Conservation (phyloP, 2,797 vertebrate species). For the Esox lucius region DNA sequence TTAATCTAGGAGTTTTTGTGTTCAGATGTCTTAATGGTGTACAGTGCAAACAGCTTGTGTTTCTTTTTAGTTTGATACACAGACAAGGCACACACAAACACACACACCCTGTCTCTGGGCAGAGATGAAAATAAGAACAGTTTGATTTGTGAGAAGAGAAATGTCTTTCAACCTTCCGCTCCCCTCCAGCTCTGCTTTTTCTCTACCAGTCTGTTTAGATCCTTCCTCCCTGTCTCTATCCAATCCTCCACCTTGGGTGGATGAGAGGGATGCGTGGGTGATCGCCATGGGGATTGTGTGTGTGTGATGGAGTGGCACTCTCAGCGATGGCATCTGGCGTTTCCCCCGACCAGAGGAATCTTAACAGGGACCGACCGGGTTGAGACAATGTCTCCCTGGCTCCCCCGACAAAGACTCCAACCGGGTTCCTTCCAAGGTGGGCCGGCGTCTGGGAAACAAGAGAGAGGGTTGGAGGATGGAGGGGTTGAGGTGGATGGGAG, state of each 20-base stretch:
- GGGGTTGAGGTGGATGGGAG: neutral
- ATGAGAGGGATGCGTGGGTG: conserved; percentile 49
- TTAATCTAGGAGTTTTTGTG: too few species aligned
- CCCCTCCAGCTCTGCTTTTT: conserved; percentile 37
- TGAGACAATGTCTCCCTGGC: neutral
- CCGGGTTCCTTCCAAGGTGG: neutral
- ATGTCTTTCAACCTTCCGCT: conserved; percentile 51
- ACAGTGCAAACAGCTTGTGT: too few species aligned
- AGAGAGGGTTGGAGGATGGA: neutral
- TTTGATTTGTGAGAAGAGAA: conserved; percentile 58
- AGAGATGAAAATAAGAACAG: conserved; percentile 66
- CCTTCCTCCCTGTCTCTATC: conserved; percentile 49
- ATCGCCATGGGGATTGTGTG: conserved; percentile 39
- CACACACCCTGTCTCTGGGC: conserved; percentile 51
- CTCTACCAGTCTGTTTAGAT: conserved; percentile 12
- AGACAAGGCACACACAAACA: neutral
- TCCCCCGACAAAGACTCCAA: neutral
- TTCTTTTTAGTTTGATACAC: neutral
- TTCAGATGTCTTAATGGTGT: too few species aligned
- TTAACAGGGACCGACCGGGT: too few species aligned
- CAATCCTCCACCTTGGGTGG: conserved; percentile 48
- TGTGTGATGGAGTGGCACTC: conserved; percentile 10
- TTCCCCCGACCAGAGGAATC: conserved; percentile 13
- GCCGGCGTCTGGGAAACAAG: neutral
- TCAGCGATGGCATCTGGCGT: conserved; percentile 32